Evolutionary conservation across 2,113 vertebrate genomes (phyloP), one percentile per base, ranked within the genome.

Genomic region (Pelusios castaneus): DNA sequence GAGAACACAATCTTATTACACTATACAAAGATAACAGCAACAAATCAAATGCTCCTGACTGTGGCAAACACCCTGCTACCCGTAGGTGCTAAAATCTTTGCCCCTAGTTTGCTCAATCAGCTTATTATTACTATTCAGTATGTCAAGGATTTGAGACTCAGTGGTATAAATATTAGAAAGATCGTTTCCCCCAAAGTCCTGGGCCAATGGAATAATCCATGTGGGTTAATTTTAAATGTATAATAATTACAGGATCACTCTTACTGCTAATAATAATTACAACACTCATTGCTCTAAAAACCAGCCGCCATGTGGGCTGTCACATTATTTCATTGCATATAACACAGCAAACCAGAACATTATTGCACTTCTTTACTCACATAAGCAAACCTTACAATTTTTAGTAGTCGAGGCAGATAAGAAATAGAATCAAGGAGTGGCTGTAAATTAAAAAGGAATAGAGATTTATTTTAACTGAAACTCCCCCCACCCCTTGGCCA

Each of bases 321-420:
- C n/a, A 47, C 0, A 1, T 0, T 29, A 6, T 4, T 2, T 38
- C 2, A 51, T 45, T 70, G n/a, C 27, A 0, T 1, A 47, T 2
- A 34, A 83, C 34, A 16, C 41, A 4, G 89, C 34, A 25, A 51
- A 51, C 5, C 0, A 0, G 2, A 1, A 8, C 55, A 8, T 21
- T 2, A n/a, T 14, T 1, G 7, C 1, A 58, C 8, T 0, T 79
- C 25, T 76, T 82, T 0, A 43, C 29, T 17, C 8, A 4, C 1
- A 45, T 1, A 4, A 34, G 0, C 67, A 14, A 14, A 2, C 75
- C 2, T 14, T 1, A 1, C 25, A 0, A 47, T 1, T 58, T 56
- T 55, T 3, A 0, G 1, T 2, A 34, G 14, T 2, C 51, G 1
- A 89, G 60, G 9, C 1, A 27, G 12, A 10, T 56, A 24, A 24